Percentiles rank a stretch among this genome's conserved stretches.
Conservation (phyloP, 92 coral and sea anemone genomes). For the Parazoanthus swiftii region DNA sequence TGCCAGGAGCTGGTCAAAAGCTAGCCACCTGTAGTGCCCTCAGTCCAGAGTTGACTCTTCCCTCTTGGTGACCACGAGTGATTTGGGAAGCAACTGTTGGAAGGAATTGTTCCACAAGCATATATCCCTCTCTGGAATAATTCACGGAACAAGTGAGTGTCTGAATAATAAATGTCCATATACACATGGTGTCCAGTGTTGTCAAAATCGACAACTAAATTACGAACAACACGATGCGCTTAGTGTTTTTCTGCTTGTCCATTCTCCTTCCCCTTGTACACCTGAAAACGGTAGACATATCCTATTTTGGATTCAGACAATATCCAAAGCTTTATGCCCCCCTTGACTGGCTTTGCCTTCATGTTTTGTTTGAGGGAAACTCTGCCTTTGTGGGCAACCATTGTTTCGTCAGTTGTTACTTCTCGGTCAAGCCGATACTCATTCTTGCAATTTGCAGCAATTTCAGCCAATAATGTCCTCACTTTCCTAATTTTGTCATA, state of each 20-base stretch:
- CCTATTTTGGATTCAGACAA: slow-evolving; percentile 52
- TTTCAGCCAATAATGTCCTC: background rate
- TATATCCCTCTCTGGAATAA: slow-evolving; percentile 23
- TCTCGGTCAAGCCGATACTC: background rate
- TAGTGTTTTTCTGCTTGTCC: slow-evolving; percentile 41
- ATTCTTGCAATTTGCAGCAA: background rate
- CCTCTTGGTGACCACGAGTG: slow-evolving; percentile 29
- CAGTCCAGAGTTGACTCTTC: slow-evolving; percentile 21
- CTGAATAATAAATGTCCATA: slow-evolving; percentile 60
- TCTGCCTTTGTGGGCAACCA: background rate
- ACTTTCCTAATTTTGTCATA: slow-evolving; percentile 8
- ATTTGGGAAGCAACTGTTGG: slow-evolving; percentile 16
- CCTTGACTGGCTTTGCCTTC: slow-evolving; percentile 51
- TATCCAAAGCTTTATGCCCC: slow-evolving; percentile 67
- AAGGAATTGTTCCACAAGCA: slow-evolving; percentile 27
- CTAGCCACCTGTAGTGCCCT: slow-evolving; percentile 33
- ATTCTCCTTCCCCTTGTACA: slow-evolving; percentile 55
- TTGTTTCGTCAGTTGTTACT: slow-evolving; percentile 2
- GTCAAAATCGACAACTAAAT: slow-evolving; percentile 31
- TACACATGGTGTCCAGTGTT: slow-evolving; percentile 38
- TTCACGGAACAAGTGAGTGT: slow-evolving; percentile 56
- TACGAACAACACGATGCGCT: slow-evolving; percentile 53
- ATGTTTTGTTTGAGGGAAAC: slow-evolving; percentile 49
- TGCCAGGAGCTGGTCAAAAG: slow-evolving; percentile 47
- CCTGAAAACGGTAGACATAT: slow-evolving; percentile 53